phyloP scores from a whole-genome alignment of 1,140 invertebrate genomes.

The Drosophila guanche region DNA sequence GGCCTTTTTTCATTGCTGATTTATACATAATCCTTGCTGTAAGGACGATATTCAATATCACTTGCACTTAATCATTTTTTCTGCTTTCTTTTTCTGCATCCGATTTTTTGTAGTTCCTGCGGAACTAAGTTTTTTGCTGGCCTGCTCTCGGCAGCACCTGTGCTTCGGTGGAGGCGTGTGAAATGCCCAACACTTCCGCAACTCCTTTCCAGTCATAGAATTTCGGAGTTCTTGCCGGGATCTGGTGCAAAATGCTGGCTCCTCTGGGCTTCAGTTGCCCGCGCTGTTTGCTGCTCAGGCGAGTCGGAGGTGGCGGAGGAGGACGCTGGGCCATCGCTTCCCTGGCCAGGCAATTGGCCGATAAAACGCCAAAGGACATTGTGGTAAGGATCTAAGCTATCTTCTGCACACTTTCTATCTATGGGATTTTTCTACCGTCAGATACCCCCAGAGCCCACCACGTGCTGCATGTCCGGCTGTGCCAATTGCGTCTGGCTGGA shows the following conservation, averaged over 20 bases:
- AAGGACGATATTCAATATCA: constrained; percentile 72
- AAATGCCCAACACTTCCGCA: constrained; percentile 59
- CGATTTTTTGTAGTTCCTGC: constrained; percentile 71
- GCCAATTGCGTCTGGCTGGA: constrained; percentile 97
- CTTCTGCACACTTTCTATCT: not conserved
- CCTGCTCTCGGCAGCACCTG: constrained; percentile 52
- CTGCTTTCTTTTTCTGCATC: constrained; percentile 46
- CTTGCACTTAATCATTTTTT: constrained; percentile 25
- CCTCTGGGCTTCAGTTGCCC: constrained; percentile 90
- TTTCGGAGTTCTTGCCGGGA: constrained; percentile 21
- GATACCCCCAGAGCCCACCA: constrained; percentile 88
- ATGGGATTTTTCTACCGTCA: constrained; percentile 13
- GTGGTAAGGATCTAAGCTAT: constrained; percentile 22
- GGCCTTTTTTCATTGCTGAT: constrained; percentile 54
- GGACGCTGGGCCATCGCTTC: constrained; percentile 10
- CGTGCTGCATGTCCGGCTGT: constrained; percentile 97
- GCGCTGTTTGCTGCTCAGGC: constrained; percentile 85
- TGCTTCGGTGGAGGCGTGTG: constrained; percentile 52
- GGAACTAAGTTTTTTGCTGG: constrained; percentile 65
- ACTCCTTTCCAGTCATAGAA: constrained; percentile 22
- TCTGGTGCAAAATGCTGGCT: constrained; percentile 85
- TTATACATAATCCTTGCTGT: constrained; percentile 55
- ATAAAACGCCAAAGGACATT: constrained; percentile 39
- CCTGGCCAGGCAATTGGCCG: constrained; percentile 30
- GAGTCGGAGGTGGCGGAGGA: not conserved